phyloP scores from a whole-genome alignment of 2,888 invertebrate species.

The Drosophila meridiana region DNA sequence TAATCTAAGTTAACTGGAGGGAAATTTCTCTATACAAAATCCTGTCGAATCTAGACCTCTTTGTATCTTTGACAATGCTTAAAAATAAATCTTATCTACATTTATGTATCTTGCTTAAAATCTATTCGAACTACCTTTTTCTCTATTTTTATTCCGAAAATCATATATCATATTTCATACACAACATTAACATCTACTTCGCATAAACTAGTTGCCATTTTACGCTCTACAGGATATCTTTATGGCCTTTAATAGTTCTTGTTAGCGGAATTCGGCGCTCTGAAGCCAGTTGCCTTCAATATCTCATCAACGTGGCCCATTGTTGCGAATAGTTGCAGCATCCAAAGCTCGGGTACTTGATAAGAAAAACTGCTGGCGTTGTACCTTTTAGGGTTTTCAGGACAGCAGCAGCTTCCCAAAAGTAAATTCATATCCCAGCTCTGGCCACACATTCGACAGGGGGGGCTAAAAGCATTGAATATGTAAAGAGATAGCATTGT shows the following conservation, averaged over 20 bases:
- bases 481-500: constrained; percentile 71
- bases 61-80: background rate
- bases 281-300: constrained; percentile 21
- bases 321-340: constrained; percentile 31
- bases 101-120: background rate
- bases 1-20: too few relatives aligned
- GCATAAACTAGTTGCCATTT: background rate
- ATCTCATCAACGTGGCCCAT: constrained; percentile 22
- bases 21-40: too few relatives aligned
- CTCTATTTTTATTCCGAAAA: background rate
- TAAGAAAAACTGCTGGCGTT: constrained; percentile 70
- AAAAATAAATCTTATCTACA: background rate
- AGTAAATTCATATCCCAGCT: constrained; percentile 58
- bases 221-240: constrained; percentile 6
- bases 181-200: background rate
- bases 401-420: constrained; percentile 41
- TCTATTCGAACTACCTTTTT: background rate
- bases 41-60: too few relatives aligned
- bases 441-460: constrained; percentile 21
- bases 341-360: constrained; percentile 28
- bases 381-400: constrained; percentile 61
- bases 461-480: constrained; percentile 75
- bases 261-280: constrained; percentile 1
- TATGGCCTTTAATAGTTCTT: background rate
- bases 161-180: background rate